Evolutionary conservation across 2,888 invertebrate genomes (phyloP), one percentile per base, ranked within the genome.

Genomic region (Caenorhabditis zanzibari): DNA sequence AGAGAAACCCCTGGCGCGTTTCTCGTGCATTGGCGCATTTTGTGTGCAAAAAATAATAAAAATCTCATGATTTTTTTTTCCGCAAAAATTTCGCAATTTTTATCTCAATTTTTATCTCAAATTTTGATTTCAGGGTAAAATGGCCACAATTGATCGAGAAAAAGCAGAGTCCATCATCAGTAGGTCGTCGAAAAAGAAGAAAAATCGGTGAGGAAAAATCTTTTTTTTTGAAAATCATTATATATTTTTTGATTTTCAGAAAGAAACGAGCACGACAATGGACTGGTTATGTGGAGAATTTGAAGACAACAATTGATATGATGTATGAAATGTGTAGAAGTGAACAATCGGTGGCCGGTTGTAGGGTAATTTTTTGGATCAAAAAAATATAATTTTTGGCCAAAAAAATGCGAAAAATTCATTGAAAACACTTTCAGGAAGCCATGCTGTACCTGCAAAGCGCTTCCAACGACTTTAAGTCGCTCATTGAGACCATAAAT

Each of bases 301-400:
- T 98, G 73, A 96, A 97, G 93, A 94, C 96, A 88, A 96, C 97
- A 47, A 96, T 97, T 58, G 96, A 97, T 89, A 97, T 97, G 93
- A 96, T 98, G 85, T 98, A 98, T 93, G 96, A 96, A 92, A 97
- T 97, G 0, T 98, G 98, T 81, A 97, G 97, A 93, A 95, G 95
- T 83, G 97, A 97, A 93, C 97, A 97, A 92, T 97, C 96, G 93
- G 95, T 96, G 88, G 95, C 96, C 0, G 97, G 97, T 93, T 97
- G 97, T 94, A 94, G 94, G 93, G 94, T 94, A 89, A 84, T n/a
- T n/a, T n/a, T n/a, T n/a, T n/a, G n/a, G n/a, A n/a, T n/a, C n/a
- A n/a, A n/a, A n/a, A n/a, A n/a, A n/a, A n/a, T n/a, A n/a, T n/a
- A n/a, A n/a, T n/a, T n/a, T n/a, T n/a, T n/a, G n/a, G n/a, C n/a